Conservation (phyloP, 2,888 invertebrate species). For the Trachelus iudaicus region DNA sequence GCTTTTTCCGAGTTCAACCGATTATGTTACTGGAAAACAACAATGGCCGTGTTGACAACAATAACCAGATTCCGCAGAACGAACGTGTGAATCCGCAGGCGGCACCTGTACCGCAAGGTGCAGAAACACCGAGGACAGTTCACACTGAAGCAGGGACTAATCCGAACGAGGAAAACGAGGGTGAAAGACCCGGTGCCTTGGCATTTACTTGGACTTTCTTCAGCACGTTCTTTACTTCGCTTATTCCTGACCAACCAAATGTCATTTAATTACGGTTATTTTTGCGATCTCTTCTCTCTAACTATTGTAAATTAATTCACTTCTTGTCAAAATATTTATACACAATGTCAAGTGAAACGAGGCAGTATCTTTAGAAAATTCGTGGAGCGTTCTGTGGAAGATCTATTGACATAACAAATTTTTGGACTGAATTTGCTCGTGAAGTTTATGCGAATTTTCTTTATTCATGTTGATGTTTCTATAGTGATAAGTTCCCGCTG, state of each 20-base stretch:
- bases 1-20: conserved; percentile 75
- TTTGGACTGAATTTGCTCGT: too few species aligned
- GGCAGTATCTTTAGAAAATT: too few species aligned
- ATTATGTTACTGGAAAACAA: conserved; percentile 58
- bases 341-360: not conserved
- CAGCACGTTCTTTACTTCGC: conserved; percentile 91
- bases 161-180: conserved; percentile 59
- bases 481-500: conserved; percentile 21
- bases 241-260: conserved; percentile 90
- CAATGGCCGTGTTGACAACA: conserved; percentile 45
- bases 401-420: too few species aligned
- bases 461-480: not conserved
- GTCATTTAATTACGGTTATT: conserved; percentile 62
- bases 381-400: too few species aligned
- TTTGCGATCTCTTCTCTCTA: not conserved
- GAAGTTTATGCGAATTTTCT: too few species aligned
- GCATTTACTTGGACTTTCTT: conserved; percentile 90
- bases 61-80: conserved; percentile 50
- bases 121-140: conserved; percentile 41
- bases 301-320: conserved; percentile 27
- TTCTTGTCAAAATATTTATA: conserved; percentile 15
- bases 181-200: conserved; percentile 73
- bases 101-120: conserved; percentile 17
- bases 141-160: conserved; percentile 52
- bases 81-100: conserved; percentile 31